Evolutionary conservation across 1,140 invertebrate species (phyloP).

Genomic region (Neodiprion fabricii): DNA sequence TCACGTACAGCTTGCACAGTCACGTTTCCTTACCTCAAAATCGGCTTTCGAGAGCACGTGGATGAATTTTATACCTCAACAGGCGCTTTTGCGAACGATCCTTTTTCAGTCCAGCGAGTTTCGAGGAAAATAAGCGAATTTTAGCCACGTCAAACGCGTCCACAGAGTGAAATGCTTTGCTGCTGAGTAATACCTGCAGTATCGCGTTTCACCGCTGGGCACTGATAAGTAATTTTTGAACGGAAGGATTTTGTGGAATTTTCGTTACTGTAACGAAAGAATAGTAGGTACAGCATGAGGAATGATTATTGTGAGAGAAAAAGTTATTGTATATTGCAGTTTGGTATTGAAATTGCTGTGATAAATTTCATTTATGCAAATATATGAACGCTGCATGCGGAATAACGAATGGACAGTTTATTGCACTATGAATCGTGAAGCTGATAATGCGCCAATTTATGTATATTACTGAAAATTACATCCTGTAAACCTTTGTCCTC

Average conservation of each 20-base stretch:
- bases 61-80: background rate
- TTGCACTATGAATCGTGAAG: background rate
- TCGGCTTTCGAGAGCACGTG: background rate
- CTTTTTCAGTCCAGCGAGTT: background rate
- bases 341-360: background rate
- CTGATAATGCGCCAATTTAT: background rate
- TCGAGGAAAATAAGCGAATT: background rate
- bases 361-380: background rate
- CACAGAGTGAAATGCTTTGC: background rate
- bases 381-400: background rate
- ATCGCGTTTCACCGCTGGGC: too few species aligned
- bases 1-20: background rate
- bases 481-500: background rate
- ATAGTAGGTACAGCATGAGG: too few species aligned
- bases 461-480: background rate
- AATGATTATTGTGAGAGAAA: too few species aligned
- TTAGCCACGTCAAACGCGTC: background rate
- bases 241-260: too few species aligned
- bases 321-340: background rate
- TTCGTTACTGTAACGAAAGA: too few species aligned
- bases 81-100: background rate
- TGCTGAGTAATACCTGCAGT: too few species aligned
- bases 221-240: too few species aligned
- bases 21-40: background rate
- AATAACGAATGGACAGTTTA: background rate